Evolutionary conservation across 2,888 invertebrate genomes (phyloP), one percentile per base, ranked within the genome.

Genomic region (Glaucopsyche alexis): DNA sequence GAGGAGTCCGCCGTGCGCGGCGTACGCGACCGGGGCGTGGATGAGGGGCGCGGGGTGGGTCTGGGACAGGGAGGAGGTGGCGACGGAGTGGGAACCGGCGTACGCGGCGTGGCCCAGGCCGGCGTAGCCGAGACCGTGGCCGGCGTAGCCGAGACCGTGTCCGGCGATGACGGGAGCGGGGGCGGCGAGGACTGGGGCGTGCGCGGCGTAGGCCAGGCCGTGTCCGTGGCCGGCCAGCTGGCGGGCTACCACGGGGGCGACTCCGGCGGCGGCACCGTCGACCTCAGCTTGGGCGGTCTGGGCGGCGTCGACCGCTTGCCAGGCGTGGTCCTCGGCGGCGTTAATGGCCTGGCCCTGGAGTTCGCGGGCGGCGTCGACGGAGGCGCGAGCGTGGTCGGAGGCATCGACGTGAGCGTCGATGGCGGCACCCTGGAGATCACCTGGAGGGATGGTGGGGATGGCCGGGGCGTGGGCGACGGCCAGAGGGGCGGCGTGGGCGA

Each of bases 381-480:
- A 82, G 76, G 92, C 92, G 80, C 92, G 91, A 80, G 83, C 89
- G 79, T 91, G 91, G 88, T 92, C 92, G 79, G 85, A 80, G 60
- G 89, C 91, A 4, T 89, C 89, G 29, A 91, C 92, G 77, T 91
- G 91, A 16, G 92, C 92, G 75, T 92, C 90, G 86, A 91, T 91
- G 80, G 88, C 87, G 80, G 90, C 91, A 14, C 86, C 91, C 2
- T 86, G 85, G 81, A 91, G 76, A 85, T 91, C 91, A 74, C 91
- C 91, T 77, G 89, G 86, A 42, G 91, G 89, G 86, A 91, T 91
- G 87, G 90, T 90, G 79, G 90, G 91, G 55, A 87, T 81, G 71
- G 80, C 82, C 78, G 84, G 84, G 64, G 80, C 82, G 78, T 84
- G 84, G 64, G 81, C 86, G 0, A 82, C 77, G 6, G 80, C 83